Evolutionary conservation across 2,888 invertebrate species (phyloP), one percentile per base, ranked within the genome.

Genomic region (Oxycera nigricornis): DNA sequence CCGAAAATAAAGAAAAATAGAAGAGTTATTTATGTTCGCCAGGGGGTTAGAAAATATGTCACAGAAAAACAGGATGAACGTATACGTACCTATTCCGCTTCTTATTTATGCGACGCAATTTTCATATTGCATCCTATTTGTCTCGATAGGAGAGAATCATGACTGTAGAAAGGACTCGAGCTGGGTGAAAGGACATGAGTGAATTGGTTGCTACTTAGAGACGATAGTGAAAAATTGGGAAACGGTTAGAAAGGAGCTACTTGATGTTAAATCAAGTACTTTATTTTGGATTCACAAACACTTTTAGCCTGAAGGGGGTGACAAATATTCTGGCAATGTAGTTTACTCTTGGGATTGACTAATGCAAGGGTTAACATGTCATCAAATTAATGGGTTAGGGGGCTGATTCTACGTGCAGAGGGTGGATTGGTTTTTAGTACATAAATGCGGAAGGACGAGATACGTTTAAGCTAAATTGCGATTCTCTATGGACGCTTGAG

Each of bases 61-160:
- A 79, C 79, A 79, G 77, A 70, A 76, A 79, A 79, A 77, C 73
- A 55, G 46, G 6, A 46, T 3, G 14, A 46, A n/a, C n/a, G n/a
- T n/a, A n/a, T n/a, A n/a, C n/a, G 3, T n/a, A 46, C 4, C 11
- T 46, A 46, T 46, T 2, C 76, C 77, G 46, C 77, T 77, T 77
- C 77, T 78, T 79, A 79, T 79, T 79, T 79, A 79, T 79, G 79
- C 78, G 77, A 77, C 77, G 78, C 78, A 78, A 79, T 78, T 78
- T 78, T 77, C 78, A 78, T 79, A 77, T 76, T 77, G 62, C 57
- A 59, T 72, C 41, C 59, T 72, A 65, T 65, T 70, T 52, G 31
- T 72, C 26, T 72, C 39, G 26, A 52, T 30, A 28, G 68, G 26
- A 52, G 17, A 28, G 68, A 4, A 28, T 28, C 14, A 7, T n/a